Evolutionary conservation across 2,888 invertebrate species (phyloP), one percentile per base, ranked within the genome.

Genomic region (Pachycephus smyrnensis): DNA sequence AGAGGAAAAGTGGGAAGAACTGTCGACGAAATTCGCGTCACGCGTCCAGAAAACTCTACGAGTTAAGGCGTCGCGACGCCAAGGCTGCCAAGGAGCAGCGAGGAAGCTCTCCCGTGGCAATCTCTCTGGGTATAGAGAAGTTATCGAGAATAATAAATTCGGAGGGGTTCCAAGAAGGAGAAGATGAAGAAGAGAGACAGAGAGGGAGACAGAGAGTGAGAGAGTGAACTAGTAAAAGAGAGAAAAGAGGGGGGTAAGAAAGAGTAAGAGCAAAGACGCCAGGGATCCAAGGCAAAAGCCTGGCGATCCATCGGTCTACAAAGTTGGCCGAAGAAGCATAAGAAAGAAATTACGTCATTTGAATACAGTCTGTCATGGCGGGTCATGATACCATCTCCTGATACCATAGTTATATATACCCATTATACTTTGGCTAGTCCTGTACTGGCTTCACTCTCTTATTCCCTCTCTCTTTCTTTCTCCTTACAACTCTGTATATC

Each of bases 61-160:
- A 55, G 55, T 55, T 55, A 23, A 15, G 71, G 71, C 71, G 71
- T 32, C 71, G 31, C 71, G 71, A 32, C 71, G 31, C 71, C 69
- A 23, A 3, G 30, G 30, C 33, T 71, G 31, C 71, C 71, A 23
- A 11, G 15, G 12, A 71, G 81, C 77, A 71, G 31, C 32, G 31
- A 71, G 71, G 71, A 71, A 71, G 31, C 71, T 33, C 12, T 33
- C 31, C 71, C 31, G 71, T 71, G 55, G 55, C 55, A 55, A 55
- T 55, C 55, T 55, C 23, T 55, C 55, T 55, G 55, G 55, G 76
- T 77, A 76, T 75, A 81, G 84, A 80, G 80, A 84, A 85, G 80
- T 86, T 88, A 88, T 88, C 87, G 84, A 79, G 86, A 84, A 88
- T 88, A 88, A 87, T 87, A 88, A 88, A 89, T 89, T 87, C 83